Evolutionary conservation across 2,888 invertebrate species (phyloP), one percentile per base, ranked within the genome.

Genomic region (Orthosia gothica): DNA sequence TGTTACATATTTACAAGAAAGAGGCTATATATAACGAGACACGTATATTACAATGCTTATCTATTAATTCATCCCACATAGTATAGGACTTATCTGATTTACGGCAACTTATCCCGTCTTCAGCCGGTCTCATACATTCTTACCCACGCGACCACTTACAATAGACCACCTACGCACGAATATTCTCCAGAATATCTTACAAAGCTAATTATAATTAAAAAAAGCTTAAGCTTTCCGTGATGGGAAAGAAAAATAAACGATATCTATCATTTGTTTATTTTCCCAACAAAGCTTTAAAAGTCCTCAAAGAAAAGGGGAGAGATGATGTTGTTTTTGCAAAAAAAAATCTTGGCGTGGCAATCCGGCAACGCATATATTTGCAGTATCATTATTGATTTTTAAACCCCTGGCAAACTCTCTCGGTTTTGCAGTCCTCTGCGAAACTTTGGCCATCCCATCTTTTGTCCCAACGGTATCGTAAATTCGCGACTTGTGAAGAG

Each of bases 361-460:
- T 67, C 54, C 64, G 50, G 54, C 45, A 55, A 50, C 67, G 55
- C 68, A 68, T 73, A 79, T 68, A 68, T 79, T 79, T 68, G 23
- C 63, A 79, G 54, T 59, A 55, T n/a, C 45, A 61, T 64, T 68
- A 79, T 79, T 68, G 74, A 68, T 61, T 74, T 79, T 79, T 55
- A 32, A 73, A 18, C 23, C 32, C 23, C 45, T 58, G 23, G 57
- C 23, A 78, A 78, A 66, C 49, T 62, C 49, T 62, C 26, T 55
- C 54, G 23, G n/a, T 26, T 16, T n/a, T 71, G 32, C 26, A 47
- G 71, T 66, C 23, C 40, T 52, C 47, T 40, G 45, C n/a, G 50
- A 79, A 79, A 78, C 55, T 70, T 77, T 77, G 26, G n/a, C n/a
- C 18, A 50, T 7, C 59, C 61, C 47, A 32, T 66, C 64, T 73